phyloP scores from a whole-genome alignment of 2,113 vertebrate species.

The Odocoileus hemionus region DNA sequence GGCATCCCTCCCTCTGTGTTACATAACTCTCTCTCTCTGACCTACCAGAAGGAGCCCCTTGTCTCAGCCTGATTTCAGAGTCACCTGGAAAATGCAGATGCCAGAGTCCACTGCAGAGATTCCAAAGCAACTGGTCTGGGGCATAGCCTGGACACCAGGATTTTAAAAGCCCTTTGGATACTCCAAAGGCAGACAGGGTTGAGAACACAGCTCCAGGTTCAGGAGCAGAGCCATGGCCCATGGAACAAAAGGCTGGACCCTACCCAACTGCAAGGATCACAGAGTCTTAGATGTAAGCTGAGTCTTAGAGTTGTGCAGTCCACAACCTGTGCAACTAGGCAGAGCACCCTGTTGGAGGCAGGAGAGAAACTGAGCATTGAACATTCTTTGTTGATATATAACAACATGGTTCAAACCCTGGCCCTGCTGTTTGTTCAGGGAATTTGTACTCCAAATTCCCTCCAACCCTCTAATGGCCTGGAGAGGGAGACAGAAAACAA shows the following conservation, averaged over 20 bases:
- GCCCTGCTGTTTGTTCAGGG: not conserved
- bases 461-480: not conserved
- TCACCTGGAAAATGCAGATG: not conserved
- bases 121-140: not conserved
- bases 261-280: not conserved
- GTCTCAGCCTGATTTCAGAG: not conserved
- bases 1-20: not conserved
- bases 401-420: not conserved
- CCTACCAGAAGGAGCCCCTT: not conserved
- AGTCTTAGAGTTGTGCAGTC: not conserved
- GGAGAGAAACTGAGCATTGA: not conserved
- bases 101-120: not conserved
- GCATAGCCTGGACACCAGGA: not conserved
- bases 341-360: no score
- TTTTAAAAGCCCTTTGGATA: not conserved
- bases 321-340: not conserved
- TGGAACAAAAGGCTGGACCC: not conserved
- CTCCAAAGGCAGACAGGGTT: not conserved
- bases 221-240: not conserved
- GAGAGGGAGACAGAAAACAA: not conserved
- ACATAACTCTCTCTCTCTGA: accelerated
- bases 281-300: no score
- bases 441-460: not conserved
- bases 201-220: not conserved
- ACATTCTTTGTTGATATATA: not conserved